Evolutionary conservation across 2,888 invertebrate species (phyloP), one percentile per base, ranked within the genome.

Genomic region (Drosophila ochracea): DNA sequence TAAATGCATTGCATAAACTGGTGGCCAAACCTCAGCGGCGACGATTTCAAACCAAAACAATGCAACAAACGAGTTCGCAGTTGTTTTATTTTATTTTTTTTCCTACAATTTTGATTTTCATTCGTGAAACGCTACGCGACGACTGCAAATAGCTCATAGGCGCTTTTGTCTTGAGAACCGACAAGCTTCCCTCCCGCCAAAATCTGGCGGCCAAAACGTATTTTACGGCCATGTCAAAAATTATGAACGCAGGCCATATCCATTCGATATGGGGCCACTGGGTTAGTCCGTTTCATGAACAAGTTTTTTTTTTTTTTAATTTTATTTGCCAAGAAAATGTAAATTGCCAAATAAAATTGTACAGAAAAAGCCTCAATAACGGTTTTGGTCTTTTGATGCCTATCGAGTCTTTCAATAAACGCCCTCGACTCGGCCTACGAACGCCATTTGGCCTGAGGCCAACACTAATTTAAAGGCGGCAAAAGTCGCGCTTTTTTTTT

Each of bases 1-100:
- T 88, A 88, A 88, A 88, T 88, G 90, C 78, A 88, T 88, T 90
- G 88, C 88, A 88, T 89, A 88, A 88, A 88, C 76, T 69, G 76
- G 60, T 72, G 73, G 83, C 84, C 87, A 83, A 87, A 88, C 82
- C 84, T 87, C 83, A 33, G 59, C 76, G 68, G 49, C 72, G 50
- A 63, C 73, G 71, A 80, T 70, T 68, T 65, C 62, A 72, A 80
- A 64, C 30, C 68, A 78, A 85, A 82, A 88, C 85, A 88, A 88
- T 88, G 82, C 89, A 78, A 73, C 52, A 79, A 88, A 84, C 75
- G 68, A 80, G 80, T 77, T 79, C 69, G 59, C 9, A 11, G 63
- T 19, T 47, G 54, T 70, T 78, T 78, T 49, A 60, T 54, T 58
- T 35, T 59, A 39, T 16, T 5, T 54, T 2, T 59, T 28, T 28